Conservation (phyloP, 2,797 vertebrate genomes). For the Lithobates sylvaticus region DNA sequence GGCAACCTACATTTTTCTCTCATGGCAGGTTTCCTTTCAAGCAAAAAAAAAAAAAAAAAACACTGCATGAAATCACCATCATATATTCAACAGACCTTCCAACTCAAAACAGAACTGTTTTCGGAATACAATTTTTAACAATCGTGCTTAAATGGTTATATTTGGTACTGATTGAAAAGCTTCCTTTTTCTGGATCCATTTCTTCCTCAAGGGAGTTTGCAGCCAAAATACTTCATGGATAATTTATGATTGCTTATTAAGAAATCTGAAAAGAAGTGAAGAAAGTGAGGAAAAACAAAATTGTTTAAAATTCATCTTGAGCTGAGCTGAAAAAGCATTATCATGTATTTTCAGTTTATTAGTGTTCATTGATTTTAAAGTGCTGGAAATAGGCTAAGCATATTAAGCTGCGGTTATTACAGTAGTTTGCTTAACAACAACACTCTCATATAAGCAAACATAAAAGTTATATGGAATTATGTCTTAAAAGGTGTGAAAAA, state of each 20-base stretch:
- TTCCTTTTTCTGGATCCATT: slow-evolving; percentile 14
- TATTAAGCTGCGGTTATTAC: not conserved
- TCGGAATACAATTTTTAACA: not conserved
- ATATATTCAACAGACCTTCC: not conserved
- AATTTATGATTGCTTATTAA: slow-evolving; percentile 59
- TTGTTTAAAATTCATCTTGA: slow-evolving; percentile 36
- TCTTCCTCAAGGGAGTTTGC: slow-evolving; percentile 35
- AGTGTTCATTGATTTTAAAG: slow-evolving; percentile 44
- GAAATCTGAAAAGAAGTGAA: slow-evolving; percentile 46
- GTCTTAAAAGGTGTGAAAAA: no score
- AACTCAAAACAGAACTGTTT: not conserved
- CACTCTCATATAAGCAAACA: no score
- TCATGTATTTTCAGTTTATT: slow-evolving; percentile 27
- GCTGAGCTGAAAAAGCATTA: slow-evolving; percentile 30
- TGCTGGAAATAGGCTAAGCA: slow-evolving; percentile 20
- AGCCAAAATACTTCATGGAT: slow-evolving; percentile 51
- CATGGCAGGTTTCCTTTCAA: no score
- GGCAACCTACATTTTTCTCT: no score
- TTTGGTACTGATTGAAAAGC: slow-evolving; percentile 33
- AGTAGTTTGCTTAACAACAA: no score
- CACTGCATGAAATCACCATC: no score
- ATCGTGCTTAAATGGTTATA: slow-evolving; percentile 11
- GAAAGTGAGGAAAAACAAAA: slow-evolving; percentile 33
- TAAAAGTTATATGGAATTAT: no score
- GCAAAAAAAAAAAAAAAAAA: no score